These are phyloP conservation scores for Dendrocincla tyrannina DNA, from an alignment of 2,797 vertebrate species.

Conservation along the genomic window DNA sequence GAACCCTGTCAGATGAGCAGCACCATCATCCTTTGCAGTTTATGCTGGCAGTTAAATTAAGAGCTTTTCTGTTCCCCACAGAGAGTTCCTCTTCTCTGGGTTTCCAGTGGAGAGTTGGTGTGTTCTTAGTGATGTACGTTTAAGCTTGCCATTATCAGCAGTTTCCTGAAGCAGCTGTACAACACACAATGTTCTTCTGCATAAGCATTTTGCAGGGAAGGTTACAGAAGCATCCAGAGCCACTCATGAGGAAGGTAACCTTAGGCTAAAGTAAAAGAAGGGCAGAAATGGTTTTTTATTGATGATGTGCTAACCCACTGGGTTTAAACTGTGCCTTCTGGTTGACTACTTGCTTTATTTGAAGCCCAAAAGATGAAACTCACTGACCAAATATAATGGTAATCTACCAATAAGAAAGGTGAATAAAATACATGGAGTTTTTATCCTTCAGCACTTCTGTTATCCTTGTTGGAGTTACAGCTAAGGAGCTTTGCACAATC, in stretches of 20 bases:
- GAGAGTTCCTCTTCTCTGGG: neutral
- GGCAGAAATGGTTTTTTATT: slow-evolving; percentile 29
- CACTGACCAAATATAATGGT: slow-evolving; percentile 78
- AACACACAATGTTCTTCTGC: slow-evolving; percentile 40
- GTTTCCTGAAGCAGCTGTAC: slow-evolving; percentile 46
- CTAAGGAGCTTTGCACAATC: slow-evolving; percentile 71
- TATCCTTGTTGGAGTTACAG: slow-evolving; percentile 75
- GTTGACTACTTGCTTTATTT: slow-evolving; percentile 73
- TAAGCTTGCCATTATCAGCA: slow-evolving; percentile 52
- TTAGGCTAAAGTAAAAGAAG: slow-evolving; percentile 52
- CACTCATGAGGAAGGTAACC: slow-evolving; percentile 55
- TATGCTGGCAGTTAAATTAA: neutral
- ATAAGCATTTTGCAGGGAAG: slow-evolving; percentile 57
- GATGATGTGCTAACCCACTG: slow-evolving; percentile 72
- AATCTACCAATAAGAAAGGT: slow-evolving; percentile 80
- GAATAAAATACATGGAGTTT: slow-evolving; percentile 78
- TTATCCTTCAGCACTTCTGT: slow-evolving; percentile 79
- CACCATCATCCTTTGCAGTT: slow-evolving; percentile 19
- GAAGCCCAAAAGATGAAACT: slow-evolving; percentile 66
- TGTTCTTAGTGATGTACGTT: slow-evolving; percentile 27
- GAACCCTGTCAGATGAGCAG: neutral
- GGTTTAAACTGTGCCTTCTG: slow-evolving; percentile 76
- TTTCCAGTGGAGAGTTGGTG: slow-evolving; percentile 8
- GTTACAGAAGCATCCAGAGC: slow-evolving; percentile 38
- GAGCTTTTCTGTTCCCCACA: neutral